Evolutionary conservation across 2,113 vertebrate species (phyloP).

Genomic region (Aptenodytes forsteri): DNA sequence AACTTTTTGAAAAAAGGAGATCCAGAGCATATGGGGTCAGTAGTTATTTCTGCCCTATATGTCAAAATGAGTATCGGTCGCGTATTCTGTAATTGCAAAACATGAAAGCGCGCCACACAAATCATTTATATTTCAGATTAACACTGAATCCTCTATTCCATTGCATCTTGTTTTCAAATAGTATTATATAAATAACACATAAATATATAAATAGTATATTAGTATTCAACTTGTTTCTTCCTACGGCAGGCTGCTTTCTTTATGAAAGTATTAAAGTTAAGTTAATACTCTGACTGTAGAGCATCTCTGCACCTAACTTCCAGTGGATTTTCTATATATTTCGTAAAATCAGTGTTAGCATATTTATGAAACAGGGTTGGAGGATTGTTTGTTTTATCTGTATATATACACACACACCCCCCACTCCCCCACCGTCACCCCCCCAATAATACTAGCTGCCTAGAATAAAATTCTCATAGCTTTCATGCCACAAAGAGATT

Average conservation of each 20-base stretch:
- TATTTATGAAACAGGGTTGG: background rate
- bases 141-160: background rate
- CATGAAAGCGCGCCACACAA: background rate
- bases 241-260: background rate
- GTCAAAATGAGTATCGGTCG: accelerated
- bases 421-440: accelerated
- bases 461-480: background rate
- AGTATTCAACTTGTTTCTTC: background rate
- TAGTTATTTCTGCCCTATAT: background rate
- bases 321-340: background rate
- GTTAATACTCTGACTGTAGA: background rate
- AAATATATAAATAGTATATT: background rate
- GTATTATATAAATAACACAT: background rate
- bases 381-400: background rate
- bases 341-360: background rate
- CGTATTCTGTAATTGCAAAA: background rate
- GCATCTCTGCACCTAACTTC: background rate
- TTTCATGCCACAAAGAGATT: background rate
- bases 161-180: background rate
- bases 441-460: background rate
- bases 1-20: background rate
- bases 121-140: background rate
- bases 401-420: accelerated
- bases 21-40: background rate
- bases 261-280: background rate